Percentiles rank a stretch among this genome's conserved stretches.
Evolutionary conservation across 2,888 invertebrate genomes (phyloP).

Genomic region (Hirtodrosophila histrioides): DNA sequence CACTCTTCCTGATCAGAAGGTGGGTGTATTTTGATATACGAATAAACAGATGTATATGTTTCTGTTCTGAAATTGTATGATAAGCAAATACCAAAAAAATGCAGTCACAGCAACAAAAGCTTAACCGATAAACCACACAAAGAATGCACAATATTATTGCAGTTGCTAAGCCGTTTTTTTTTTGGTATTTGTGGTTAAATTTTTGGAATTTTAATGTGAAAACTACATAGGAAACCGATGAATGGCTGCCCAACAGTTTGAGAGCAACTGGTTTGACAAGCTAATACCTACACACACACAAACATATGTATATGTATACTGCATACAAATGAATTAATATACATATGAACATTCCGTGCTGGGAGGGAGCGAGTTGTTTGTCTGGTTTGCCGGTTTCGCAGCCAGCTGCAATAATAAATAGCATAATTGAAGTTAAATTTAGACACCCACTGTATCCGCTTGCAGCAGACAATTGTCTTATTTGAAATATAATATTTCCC

Average conservation of each 20-base stretch:
- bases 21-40: no score
- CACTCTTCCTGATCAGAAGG: no score
- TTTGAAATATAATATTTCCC: constrained; percentile 19
- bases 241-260: constrained; percentile 39
- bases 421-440: constrained; percentile 72
- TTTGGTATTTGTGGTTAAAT: constrained; percentile 35
- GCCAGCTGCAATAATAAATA: constrained; percentile 70
- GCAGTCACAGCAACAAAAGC: constrained; percentile 17
- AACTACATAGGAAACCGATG: constrained; percentile 30
- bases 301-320: no score
- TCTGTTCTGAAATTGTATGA: constrained; percentile 49
- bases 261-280: constrained; percentile 48
- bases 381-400: constrained; percentile 64
- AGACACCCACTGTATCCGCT: constrained; percentile 69
- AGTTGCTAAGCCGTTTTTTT: constrained; percentile 6
- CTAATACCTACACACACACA: constrained; percentile 1
- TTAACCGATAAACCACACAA: constrained; percentile 41
- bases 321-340: constrained; percentile 11
- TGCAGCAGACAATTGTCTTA: constrained; percentile 17
- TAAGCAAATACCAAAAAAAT: constrained; percentile 39
- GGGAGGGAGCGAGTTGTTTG: constrained; percentile 56
- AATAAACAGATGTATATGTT: not conserved
- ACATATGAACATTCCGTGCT: constrained; percentile 12
- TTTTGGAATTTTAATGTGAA: constrained; percentile 50
- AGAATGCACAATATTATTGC: not conserved